Base-by-base conservation (phyloP, 2,113 vertebrate genomes). In the Zingel zingel region DNA sequence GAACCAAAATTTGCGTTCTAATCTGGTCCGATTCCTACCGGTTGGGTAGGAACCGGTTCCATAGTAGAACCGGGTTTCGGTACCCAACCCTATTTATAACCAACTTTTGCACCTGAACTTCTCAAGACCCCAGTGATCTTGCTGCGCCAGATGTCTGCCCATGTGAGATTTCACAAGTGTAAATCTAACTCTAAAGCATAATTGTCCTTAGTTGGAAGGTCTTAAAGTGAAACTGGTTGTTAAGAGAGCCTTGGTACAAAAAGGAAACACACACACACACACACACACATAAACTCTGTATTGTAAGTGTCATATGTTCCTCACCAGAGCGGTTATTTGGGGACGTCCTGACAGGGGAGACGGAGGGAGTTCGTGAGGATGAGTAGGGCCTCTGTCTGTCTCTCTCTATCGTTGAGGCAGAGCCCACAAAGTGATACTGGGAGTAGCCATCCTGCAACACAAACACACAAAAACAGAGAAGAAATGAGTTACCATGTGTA, bases 311-410 rank as follows among this genome's bases (percentile, higher is more conserved):
- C 2, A 27, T 10, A 2, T 11, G 47, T 64, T 65, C 13, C 93
- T 94, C 94, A 99, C 98, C 98, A 92, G 98, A 99, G 92, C 98
- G 97, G 92, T 99, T 99, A 95, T 99, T 99, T 27, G 98, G 98
- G 81, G 98, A 99, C 78, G 97, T 98, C 86, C 98, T 97, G 91
- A 99, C 97, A 0, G 98, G 98, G 78, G 98, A 99, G 91, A 99
- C 97, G 78, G 98, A 99, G 54, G 98, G 98, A 5, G 98, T 99
- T 89, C 98, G 95, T 54, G 98, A 99, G 4, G 98, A 99, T 3
- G 98, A 99, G 93, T 99, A 99, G 5, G 98, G 98, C 83, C 98
- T 96, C 95, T 99, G 98, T 87, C 98, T 94, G 89, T 99, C 98
- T 94, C 98, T 93, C 92, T 99, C 98, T 94, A 99, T 99, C 74